These are phyloP conservation scores for Ursus arctos DNA, from an alignment of 2,113 vertebrate species.

Conservation along the genomic window DNA sequence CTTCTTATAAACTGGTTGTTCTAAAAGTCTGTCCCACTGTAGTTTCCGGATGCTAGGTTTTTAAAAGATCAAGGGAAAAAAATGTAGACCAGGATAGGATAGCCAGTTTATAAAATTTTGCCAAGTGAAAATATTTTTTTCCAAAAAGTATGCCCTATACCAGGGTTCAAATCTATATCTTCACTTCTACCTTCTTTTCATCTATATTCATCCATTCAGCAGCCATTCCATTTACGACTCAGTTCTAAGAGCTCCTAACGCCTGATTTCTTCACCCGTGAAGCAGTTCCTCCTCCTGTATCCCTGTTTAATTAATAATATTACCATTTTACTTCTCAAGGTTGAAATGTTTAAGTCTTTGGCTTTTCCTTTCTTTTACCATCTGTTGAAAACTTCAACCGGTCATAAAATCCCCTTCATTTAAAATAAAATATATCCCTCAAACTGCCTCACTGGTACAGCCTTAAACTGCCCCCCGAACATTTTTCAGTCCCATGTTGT, in stretches of 20 bases:
- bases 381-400: neutral
- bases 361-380: neutral
- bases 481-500: neutral
- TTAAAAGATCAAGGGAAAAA: neutral
- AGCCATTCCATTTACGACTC: fast-evolving
- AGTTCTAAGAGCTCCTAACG: neutral
- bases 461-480: neutral
- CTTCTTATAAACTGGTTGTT: neutral
- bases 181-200: neutral
- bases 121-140: neutral
- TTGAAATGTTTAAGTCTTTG: neutral
- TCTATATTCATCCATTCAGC: neutral
- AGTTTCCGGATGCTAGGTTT: neutral
- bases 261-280: neutral
- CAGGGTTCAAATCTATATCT: neutral
- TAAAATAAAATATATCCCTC: neutral
- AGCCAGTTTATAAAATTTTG: neutral
- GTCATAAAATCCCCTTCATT: neutral
- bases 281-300: neutral
- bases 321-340: neutral
- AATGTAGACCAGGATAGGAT: neutral
- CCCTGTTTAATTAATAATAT: neutral
- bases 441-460: fast-evolving
- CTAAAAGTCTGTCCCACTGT: neutral
- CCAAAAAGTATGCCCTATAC: neutral